Percentiles rank a stretch among this genome's conserved stretches.
phyloP scores from a whole-genome alignment of 2,888 invertebrate species.

The Horisme vitalbata region DNA sequence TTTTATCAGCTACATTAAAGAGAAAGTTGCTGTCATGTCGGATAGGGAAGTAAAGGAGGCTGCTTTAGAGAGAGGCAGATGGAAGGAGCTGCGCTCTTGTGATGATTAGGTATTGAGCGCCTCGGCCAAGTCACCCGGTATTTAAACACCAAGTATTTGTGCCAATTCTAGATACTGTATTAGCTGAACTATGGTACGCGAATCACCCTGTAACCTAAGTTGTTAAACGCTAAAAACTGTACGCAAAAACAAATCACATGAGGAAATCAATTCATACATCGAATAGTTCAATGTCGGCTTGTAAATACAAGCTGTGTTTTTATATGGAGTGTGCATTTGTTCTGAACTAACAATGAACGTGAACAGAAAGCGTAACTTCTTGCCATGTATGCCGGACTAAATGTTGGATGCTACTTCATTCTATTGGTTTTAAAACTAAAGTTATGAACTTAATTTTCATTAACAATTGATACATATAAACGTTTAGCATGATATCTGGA shows the following conservation, averaged over 20 bases:
- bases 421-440: neutral
- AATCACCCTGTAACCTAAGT: too few species aligned
- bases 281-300: conserved; percentile 37
- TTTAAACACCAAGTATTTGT: neutral
- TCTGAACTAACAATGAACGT: conserved; percentile 46
- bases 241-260: conserved; percentile 16
- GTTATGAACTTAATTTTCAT: neutral
- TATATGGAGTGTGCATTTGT: conserved; percentile 40
- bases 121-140: neutral
- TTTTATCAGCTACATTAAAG: too few species aligned
- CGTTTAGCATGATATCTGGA: too few species aligned
- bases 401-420: conserved; percentile 26
- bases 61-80: too few species aligned
- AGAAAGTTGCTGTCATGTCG: too few species aligned
- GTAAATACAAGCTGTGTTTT: conserved; percentile 37
- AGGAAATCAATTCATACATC: conserved; percentile 23
- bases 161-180: too few species aligned
- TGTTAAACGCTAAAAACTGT: conserved; percentile 10
- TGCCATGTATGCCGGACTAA: conserved; percentile 22
- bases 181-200: too few species aligned
- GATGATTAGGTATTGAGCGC: neutral
- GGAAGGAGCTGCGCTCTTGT: too few species aligned
- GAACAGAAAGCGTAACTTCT: conserved; percentile 58
- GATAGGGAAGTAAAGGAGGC: too few species aligned
- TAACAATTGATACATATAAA: too few species aligned